A percentile compares a stretch with the other conserved stretches of the same genome.
phyloP scores from a whole-genome alignment of 2,797 vertebrate species.

The Tragopan temminckii region DNA sequence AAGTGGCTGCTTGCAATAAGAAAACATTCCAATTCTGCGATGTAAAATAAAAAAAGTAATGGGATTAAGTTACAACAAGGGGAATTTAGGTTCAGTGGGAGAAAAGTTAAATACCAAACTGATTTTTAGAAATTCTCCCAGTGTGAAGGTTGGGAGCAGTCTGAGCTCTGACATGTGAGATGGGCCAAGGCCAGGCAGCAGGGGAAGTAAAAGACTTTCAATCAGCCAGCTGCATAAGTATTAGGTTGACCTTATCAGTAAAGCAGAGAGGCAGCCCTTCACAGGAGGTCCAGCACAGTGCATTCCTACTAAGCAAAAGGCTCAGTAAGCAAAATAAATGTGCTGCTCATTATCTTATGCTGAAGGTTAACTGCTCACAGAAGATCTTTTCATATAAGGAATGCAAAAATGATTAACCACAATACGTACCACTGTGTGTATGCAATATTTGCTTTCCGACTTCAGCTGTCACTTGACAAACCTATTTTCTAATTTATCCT shows the following conservation, averaged over 20 bases:
- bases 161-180: neutral
- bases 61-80: neutral
- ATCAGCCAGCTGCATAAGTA: neutral
- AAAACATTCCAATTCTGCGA: neutral
- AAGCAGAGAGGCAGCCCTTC: neutral
- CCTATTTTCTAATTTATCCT: neutral
- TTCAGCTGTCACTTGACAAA: neutral
- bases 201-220: neutral
- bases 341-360: neutral
- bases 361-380: neutral
- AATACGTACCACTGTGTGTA: accelerated
- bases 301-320: too few relatives aligned
- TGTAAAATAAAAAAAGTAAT: neutral
- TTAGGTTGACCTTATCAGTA: accelerated
- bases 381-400: neutral
- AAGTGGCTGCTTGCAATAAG: neutral
- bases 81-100: neutral
- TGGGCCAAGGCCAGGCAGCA: neutral
- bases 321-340: neutral
- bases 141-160: neutral
- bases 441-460: neutral
- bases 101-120: neutral
- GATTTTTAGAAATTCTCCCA: neutral
- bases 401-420: neutral
- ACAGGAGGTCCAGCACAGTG: neutral